phyloP scores from a whole-genome alignment of 2,888 invertebrate genomes.

The Netelia fuscicornis region DNA sequence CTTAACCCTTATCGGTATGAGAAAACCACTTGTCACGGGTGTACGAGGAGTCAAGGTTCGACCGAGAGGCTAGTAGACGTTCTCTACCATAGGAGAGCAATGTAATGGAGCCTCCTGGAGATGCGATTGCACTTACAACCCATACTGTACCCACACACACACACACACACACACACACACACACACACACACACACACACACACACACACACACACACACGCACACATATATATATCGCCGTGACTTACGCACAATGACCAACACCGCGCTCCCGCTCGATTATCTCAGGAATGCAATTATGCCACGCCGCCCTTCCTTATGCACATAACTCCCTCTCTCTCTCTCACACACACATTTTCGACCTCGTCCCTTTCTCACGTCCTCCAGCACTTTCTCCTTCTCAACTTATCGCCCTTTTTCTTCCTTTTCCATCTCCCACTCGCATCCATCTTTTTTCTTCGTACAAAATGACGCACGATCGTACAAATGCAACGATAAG shows the following conservation, averaged over 20 bases:
- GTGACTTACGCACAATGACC: conserved; percentile 72
- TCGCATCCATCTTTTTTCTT: background rate
- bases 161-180: background rate
- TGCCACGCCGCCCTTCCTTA: conserved; percentile 64
- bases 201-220: too few relatives aligned
- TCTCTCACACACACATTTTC: conserved; percentile 30
- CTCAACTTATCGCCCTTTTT: conserved; percentile 40
- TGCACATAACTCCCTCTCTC: conserved; percentile 3
- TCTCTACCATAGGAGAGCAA: conserved; percentile 15
- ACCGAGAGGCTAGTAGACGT: background rate
- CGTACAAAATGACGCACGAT: background rate
- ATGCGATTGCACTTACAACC: conserved; percentile 57
- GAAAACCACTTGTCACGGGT: conserved; percentile 72
- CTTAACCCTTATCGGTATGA: conserved; percentile 70
- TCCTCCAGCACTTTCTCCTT: conserved; percentile 35
- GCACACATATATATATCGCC: background rate
- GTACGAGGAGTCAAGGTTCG: conserved; percentile 26
- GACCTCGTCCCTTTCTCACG: conserved; percentile 38
- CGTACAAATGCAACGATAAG: background rate
- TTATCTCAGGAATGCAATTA: conserved; percentile 75
- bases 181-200: background rate
- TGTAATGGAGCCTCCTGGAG: conserved; percentile 6
- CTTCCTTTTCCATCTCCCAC: conserved; percentile 8
- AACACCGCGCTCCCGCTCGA: conserved; percentile 65
- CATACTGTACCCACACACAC: conserved; percentile 10